Evolutionary conservation across 2,888 invertebrate species (phyloP), one percentile per base, ranked within the genome.

Genomic region (Drosophila anomelani): DNA sequence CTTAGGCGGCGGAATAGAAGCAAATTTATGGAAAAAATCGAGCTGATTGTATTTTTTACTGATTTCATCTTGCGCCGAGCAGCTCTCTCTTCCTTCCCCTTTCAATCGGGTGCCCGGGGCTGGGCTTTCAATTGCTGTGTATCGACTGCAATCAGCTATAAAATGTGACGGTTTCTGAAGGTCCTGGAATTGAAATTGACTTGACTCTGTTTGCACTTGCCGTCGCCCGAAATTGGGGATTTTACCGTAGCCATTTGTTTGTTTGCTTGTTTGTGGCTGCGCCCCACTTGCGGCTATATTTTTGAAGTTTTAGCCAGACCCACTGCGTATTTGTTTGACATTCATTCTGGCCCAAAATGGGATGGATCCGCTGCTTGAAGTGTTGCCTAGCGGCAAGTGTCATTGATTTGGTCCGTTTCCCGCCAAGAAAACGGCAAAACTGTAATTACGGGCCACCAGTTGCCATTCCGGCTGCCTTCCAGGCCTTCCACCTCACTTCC

Each of bases 121-220:
- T 44, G 23, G 47, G 60, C 83, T 82, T 82, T 88, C 85, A 88
- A 87, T 85, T 82, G 63, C 23, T 68, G 64, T 69, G 38, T 73
- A 87, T 87, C 77, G 82, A 36, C 83, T 75, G 85, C 84, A 84
- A 88, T 85, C 88, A 85, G 83, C 80, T 75, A 76, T 83, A 72
- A 85, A 88, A 80, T 85, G 78, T 87, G 78, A 74, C 58, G 78
- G 56, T 49, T 68, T 67, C 38, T n/a, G n/a, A 29, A 47, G 46
- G 44, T 20, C 68, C 15, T 34, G 47, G 38, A 57, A 68, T 68
- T 71, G 70, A 75, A 81, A 87, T 84, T 85, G 83, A 80, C 80
- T 82, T 26, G 26, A 4, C 26, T 26, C 62, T 80, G 78, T 85
- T 83, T 87, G 88, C 81, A 53, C 72, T 80, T 55, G 47, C 49